Conservation (phyloP, 2,888 invertebrate species). For the Spisula solida region DNA sequence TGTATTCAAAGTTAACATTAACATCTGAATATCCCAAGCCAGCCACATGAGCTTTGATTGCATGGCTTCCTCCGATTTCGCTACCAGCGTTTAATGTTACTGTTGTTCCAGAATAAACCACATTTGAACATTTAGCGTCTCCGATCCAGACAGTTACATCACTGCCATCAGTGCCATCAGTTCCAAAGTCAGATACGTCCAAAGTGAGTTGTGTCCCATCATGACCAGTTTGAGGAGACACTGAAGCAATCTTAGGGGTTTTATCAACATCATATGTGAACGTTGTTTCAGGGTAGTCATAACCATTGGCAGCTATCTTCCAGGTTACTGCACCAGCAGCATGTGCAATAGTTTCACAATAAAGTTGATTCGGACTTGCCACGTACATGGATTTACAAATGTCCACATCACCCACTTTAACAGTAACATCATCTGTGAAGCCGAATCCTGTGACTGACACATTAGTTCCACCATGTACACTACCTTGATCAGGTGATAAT, state of each 20-base stretch:
- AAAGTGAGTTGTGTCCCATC: constrained; percentile 68
- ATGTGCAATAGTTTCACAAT: constrained; percentile 70
- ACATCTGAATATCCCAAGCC: constrained; percentile 42
- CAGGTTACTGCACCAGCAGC: constrained; percentile 59
- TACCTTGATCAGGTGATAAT: constrained; percentile 72
- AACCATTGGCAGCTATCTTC: constrained; percentile 62
- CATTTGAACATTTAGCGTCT: constrained; percentile 30
- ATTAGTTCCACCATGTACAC: constrained; percentile 69
- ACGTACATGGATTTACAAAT: constrained; percentile 58
- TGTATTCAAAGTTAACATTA: constrained; percentile 3
- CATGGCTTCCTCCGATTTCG: constrained; percentile 46
- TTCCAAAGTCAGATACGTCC: constrained; percentile 67
- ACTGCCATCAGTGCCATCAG: constrained; percentile 40
- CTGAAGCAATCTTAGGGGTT: constrained; percentile 66
- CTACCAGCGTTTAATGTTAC: constrained; percentile 40
- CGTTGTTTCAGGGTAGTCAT: constrained; percentile 31
- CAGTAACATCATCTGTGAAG: constrained; percentile 68
- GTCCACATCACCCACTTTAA: constrained; percentile 60
- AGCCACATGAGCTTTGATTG: constrained; percentile 11
- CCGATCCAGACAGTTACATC: constrained; percentile 33
- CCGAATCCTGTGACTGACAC: constrained; percentile 76
- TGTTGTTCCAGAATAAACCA: not conserved
- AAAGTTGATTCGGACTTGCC: constrained; percentile 59
- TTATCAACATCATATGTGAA: constrained; percentile 54
- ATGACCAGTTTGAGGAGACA: constrained; percentile 68